Base-by-base conservation (phyloP, 2,113 vertebrate genomes). In the Mormyrus iriodes region DNA sequence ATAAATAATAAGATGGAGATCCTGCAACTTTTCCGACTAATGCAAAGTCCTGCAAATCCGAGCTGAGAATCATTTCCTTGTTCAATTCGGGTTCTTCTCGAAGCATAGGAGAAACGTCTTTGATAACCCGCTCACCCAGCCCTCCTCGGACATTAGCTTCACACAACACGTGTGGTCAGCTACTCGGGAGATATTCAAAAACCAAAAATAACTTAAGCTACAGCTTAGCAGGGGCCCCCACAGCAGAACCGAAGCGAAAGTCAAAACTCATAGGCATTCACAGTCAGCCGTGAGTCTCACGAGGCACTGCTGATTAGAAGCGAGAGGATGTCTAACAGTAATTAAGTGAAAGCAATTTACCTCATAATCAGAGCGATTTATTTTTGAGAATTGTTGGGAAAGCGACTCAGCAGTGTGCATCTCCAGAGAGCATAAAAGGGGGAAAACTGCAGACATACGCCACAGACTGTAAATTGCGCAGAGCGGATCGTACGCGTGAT, bases 281-380 rank as follows among this genome's bases (percentile, higher is more conserved):
- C 35, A 46, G 21, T 27, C 39, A 48, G 82, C 39, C 82, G n/a
- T 24, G 39, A 84, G 44, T 44, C 82, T 48, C 39, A 9, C 1
- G 82, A 48, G 82, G 17, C n/a, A 31, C 10, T 8, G 49, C n/a
- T 46, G 15, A 4, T 83, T 1, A 19, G 10, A 42, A 83, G 17
- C 79, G 31, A 44, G 5, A 21, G 2, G 4, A 15, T 42, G 35
- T 21, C 17, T 86, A 52, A 53, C 51, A 86, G 49, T 35, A 86
- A 86, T 86, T 86, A 86, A 86, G n/a, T 86, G 49, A 39, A 53
- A 53, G 85, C 85, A 35, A 86, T 86, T 52, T 24, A 53, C 31
- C 49, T 10, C 31, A 35, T 86, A 31, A 86, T 86, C 27, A 19
- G 31, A 53, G 85, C 82, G 17, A 84, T 84, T 84, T 86, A 53